Evolutionary conservation across 2,888 invertebrate species (phyloP), one percentile per base, ranked within the genome.

Genomic region (Ariolimax columbianus): DNA sequence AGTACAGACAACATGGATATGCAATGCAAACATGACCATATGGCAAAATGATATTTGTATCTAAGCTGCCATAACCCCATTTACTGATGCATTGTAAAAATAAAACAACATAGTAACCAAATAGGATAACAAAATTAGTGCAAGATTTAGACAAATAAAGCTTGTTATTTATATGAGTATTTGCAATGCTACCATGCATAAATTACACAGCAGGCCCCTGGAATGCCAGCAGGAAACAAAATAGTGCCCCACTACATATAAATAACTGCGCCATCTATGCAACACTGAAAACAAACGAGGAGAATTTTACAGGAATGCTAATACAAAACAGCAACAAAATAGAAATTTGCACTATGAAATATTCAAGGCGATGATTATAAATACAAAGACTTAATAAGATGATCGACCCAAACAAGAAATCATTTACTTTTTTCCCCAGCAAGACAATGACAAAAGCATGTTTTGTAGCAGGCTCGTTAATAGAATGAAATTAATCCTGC

Each of bases 71-170:
- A 75, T 23, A 33, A n/a, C 51, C n/a, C 78, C 14, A 78, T 36
- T n/a, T 66, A 81, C n/a, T 23, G 68, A 70, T 47, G 38, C 36
- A 72, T 47, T 23, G 38, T 36, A 72, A 7, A 75, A 11, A 36
- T n/a, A n/a, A n/a, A n/a, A n/a, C n/a, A n/a, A n/a, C n/a, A n/a
- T n/a, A 75, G n/a, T 1, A n/a, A 43, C 30, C 0, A 63, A 40
- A 75, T 9, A 30, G 26, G 33, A 19, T 73, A 38, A 47, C 40
- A 68, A 70, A 68, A 75, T 82, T 82, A 82, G 75, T 59, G 75
- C 26, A 59, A 55, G 43, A 75, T 38, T 38, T 63, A 19, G n/a
- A 72, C 82, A 70, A 38, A 82, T 47, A 59, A 82, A 82, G 82
- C 75, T 82, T 36, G 43, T 82, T 82, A 75, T 79, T 30, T 3